Evolutionary conservation across 2,888 invertebrate genomes (phyloP).

Genomic region (Tigriopus californicus): DNA sequence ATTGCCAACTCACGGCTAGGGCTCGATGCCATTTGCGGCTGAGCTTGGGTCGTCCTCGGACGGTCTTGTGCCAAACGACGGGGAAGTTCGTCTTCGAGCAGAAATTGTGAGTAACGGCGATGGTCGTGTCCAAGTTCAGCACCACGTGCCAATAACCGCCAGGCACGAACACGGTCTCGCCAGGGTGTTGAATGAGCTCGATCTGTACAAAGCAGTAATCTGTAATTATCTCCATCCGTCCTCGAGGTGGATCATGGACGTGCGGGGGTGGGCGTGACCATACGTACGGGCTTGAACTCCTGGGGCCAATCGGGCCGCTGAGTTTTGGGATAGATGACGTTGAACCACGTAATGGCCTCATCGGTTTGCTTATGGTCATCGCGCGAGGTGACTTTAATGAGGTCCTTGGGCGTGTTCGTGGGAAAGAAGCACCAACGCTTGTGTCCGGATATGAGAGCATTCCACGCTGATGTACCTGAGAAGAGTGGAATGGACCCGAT

Average conservation of each 20-base stretch:
- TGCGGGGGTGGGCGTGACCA: too few relatives aligned
- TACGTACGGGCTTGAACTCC: slow-evolving; percentile 59
- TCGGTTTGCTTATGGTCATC: slow-evolving; percentile 94
- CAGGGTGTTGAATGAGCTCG: slow-evolving; percentile 83
- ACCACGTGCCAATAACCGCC: slow-evolving; percentile 99
- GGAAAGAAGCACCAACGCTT: slow-evolving; percentile 97
- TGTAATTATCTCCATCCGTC: too few relatives aligned
- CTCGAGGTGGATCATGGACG: too few relatives aligned
- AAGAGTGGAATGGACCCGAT: slow-evolving; percentile 27
- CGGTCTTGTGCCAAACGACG: slow-evolving; percentile 94
- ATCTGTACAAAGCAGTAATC: slow-evolving; percentile 35
- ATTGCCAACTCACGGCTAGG: slow-evolving; percentile 31
- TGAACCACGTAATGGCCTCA: slow-evolving; percentile 97
- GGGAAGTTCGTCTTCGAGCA: slow-evolving; percentile 89
- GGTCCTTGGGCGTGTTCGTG: slow-evolving; percentile 81
- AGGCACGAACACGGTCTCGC: slow-evolving; percentile 94
- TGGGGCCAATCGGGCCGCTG: slow-evolving; percentile 72
- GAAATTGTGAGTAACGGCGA: slow-evolving; percentile 97
- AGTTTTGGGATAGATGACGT: slow-evolving; percentile 78
- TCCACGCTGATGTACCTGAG: slow-evolving; percentile 67
- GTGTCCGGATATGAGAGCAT: slow-evolving; percentile 79
- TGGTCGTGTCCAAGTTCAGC: slow-evolving; percentile 80
- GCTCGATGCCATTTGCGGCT: slow-evolving; percentile 68
- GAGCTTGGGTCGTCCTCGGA: slow-evolving; percentile 81
- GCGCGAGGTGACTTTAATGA: slow-evolving; percentile 74